These are phyloP conservation scores for Syndactyla subalaris DNA, from an alignment of 2,797 vertebrate genomes.

Conservation along the genomic window DNA sequence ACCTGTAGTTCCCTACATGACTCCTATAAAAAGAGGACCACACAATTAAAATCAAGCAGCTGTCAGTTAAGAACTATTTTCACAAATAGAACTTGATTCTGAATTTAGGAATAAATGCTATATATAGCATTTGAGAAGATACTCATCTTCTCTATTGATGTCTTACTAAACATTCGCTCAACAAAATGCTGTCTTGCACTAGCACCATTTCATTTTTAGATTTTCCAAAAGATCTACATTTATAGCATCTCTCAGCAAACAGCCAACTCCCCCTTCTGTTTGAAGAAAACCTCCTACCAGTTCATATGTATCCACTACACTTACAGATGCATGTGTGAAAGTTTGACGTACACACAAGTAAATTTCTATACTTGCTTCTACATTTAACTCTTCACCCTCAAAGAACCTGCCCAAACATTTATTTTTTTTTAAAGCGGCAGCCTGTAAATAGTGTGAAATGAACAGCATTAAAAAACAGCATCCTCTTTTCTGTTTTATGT, in stretches of 20 bases:
- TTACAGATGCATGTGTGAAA: slow-evolving; percentile 21
- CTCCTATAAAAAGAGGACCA: slow-evolving; percentile 40
- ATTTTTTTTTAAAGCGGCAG: neutral
- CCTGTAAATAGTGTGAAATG: neutral
- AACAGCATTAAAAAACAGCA: neutral
- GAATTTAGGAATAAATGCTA: slow-evolving; percentile 62
- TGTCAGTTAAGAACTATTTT: slow-evolving; percentile 57
- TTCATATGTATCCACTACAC: neutral
- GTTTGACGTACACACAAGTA: slow-evolving; percentile 28
- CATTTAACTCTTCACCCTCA: slow-evolving; percentile 3
- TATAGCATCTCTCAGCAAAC: slow-evolving; percentile 46
- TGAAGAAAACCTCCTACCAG: slow-evolving; percentile 48
- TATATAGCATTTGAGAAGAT: slow-evolving; percentile 59
- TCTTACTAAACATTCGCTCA: slow-evolving; percentile 53
- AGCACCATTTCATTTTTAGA: slow-evolving; percentile 54
- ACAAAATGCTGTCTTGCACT: slow-evolving; percentile 57
- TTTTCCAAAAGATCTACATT: slow-evolving; percentile 42
- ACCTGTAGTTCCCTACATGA: slow-evolving; percentile 50
- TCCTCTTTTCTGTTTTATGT: neutral
- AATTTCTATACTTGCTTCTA: slow-evolving; percentile 18
- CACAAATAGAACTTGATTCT: slow-evolving; percentile 51
- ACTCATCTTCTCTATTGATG: slow-evolving; percentile 59
- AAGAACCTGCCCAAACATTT: neutral
- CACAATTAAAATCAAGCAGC: slow-evolving; percentile 59
- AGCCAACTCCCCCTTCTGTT: slow-evolving; percentile 46